Evolutionary conservation across 1,140 invertebrate genomes (phyloP).

Genomic region (Brachionus rotundiformis): DNA sequence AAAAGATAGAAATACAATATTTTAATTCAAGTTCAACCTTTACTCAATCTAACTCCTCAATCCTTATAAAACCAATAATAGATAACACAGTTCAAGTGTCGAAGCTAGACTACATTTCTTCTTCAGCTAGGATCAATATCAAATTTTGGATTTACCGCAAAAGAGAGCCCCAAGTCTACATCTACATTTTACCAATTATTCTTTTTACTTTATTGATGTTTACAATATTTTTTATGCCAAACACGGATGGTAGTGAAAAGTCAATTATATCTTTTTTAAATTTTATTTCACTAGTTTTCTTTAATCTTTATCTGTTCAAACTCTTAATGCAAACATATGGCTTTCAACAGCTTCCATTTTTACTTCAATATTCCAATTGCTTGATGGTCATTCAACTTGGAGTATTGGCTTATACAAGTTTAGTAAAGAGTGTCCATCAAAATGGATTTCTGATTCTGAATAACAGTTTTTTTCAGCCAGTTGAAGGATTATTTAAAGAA

Average conservation of each 20-base stretch:
- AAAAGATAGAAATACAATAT: conserved; percentile 42
- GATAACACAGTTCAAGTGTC: too few species aligned
- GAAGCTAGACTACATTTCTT: not conserved
- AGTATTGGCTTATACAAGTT: conserved; percentile 37
- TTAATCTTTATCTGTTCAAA: conserved; percentile 32
- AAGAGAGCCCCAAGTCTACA: conserved; percentile 46
- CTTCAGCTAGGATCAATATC: not conserved
- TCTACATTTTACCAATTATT: conserved; percentile 35
- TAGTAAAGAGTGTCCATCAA: conserved; percentile 29
- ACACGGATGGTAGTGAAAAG: conserved; percentile 18
- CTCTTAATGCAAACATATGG: conserved; percentile 38
- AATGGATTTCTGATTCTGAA: conserved; percentile 42
- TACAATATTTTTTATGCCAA: conserved; percentile 49
- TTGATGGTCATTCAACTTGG: conserved; percentile 49
- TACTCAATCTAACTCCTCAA: not conserved
- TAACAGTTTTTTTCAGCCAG: not conserved
- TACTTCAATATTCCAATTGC: conserved; percentile 47
- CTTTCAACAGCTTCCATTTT: conserved; percentile 27
- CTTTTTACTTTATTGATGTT: conserved; percentile 31
- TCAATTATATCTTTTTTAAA: conserved; percentile 42
- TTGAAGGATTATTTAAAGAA: conserved; percentile 10
- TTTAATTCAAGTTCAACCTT: not conserved
- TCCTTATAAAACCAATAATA: not conserved
- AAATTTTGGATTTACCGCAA: conserved; percentile 46
- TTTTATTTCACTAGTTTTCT: conserved; percentile 9